Conservation (phyloP, 2,113 vertebrate species). For the Campylorhamphus procurvoides region DNA sequence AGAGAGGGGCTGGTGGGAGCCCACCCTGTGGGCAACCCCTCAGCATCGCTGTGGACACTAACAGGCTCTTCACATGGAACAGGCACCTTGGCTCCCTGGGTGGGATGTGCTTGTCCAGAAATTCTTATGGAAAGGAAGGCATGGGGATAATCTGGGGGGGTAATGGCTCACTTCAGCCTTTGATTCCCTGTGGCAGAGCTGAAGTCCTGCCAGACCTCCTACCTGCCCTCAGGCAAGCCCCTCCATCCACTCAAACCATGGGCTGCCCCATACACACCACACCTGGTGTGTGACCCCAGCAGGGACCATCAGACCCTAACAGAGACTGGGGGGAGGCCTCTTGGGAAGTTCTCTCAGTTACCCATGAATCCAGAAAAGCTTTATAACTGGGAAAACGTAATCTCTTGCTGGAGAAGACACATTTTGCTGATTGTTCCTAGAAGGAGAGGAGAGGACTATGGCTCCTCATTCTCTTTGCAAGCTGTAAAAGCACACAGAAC, state of each 20-base stretch:
- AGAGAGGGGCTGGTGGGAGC: not conserved
- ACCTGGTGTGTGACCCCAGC: not conserved
- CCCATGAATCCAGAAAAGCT: not conserved
- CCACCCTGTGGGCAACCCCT: not conserved
- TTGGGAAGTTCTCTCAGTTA: not conserved
- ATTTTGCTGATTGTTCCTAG: not conserved
- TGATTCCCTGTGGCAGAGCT: not conserved
- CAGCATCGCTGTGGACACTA: rapidly evolving
- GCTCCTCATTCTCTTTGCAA: not conserved
- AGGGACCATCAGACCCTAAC: not conserved
- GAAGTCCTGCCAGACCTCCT: not conserved
- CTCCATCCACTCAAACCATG: not conserved
- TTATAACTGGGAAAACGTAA: not conserved
- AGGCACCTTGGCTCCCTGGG: not conserved
- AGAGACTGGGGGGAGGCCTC: not conserved
- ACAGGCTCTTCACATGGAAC: not conserved
- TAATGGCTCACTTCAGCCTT: not conserved
- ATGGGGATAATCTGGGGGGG: not conserved
- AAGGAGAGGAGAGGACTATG: not conserved
- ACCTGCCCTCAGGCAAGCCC: rapidly evolving
- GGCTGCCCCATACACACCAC: not conserved
- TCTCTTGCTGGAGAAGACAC: rapidly evolving
- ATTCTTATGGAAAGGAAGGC: not conserved
- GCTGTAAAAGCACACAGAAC: not conserved
- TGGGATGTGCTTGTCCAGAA: not conserved